Base-by-base conservation (phyloP, 2,113 vertebrate genomes). In the Pampusana beccarii region DNA sequence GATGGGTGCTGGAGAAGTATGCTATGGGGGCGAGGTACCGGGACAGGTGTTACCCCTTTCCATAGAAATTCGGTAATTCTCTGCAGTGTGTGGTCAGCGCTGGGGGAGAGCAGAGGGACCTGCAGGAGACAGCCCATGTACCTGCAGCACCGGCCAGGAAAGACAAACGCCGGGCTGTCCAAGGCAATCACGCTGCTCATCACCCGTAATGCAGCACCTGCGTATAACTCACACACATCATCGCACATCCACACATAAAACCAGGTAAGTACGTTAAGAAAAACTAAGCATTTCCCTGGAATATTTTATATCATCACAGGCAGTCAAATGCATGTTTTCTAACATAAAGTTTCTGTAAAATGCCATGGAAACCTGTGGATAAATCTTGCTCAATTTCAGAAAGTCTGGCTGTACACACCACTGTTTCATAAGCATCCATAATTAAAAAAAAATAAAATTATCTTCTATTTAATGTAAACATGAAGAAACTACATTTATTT, bases 1-100 rank as follows among this genome's bases (percentile, higher is more conserved):
- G 0, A 40, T 0, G 0, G 4, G 3, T 54, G 51, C 20, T 14
- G 34, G 34, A 64, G 61, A 25, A 71, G 46, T 54, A 13, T 0
- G 0, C 58, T 21, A 16, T 11, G 0, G 4, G 71, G 61, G 73
- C 31, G 34, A 42, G 13, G 38, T 11, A 57, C 29, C 44, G 20
- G 51, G 51, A 44, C 16, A 53, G 31, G 4, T 23, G 26, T 38
- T 51, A 65, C 1, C 29, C 44, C 18, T 53, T 56, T 50, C 44
- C 58, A 42, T 0, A 57, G 34, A 79, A 71, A 60, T 17, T 2
- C n/a, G 18, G 44, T 48, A n/a, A 4, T 7, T 71, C 38, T 90
- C 33, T n/a, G 53, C 2, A 3, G 33, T 5, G 2, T 0, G 0
- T 9, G 16, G 42, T 11, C 16, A 4, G 15, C 17, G 21, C 9